These are phyloP conservation scores for Drosophila kohkoa DNA, from an alignment of 1,140 invertebrate genomes.

Conservation along the genomic window DNA sequence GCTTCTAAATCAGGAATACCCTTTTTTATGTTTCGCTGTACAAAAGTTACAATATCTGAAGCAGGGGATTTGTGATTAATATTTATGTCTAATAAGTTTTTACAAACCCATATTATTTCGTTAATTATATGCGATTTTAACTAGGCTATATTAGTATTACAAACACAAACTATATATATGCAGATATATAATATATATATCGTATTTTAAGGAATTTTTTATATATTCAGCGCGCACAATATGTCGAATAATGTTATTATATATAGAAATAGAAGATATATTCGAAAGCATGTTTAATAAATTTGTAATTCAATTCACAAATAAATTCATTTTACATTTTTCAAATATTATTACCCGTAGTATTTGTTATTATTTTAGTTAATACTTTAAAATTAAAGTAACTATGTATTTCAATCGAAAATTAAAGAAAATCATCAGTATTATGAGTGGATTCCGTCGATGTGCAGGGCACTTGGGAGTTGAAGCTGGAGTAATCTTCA, in stretches of 20 bases:
- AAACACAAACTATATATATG: background rate
- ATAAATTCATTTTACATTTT: slow-evolving; percentile 35
- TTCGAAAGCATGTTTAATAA: slow-evolving; percentile 28
- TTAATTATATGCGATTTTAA: slow-evolving; percentile 34
- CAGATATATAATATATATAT: background rate
- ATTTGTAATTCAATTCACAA: slow-evolving; percentile 25
- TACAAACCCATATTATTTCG: slow-evolving; percentile 12
- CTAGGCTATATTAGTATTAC: slow-evolving; percentile 30
- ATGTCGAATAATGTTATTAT: slow-evolving; percentile 20
- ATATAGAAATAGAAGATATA: background rate
- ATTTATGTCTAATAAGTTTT: slow-evolving; percentile 34
- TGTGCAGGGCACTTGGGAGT: slow-evolving; percentile 48
- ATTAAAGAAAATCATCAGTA: slow-evolving; percentile 9
- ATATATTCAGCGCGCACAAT: slow-evolving; percentile 55
- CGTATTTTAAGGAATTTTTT: slow-evolving; percentile 57
- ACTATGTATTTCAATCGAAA: background rate
- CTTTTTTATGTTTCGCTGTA: background rate
- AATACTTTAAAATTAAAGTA: background rate
- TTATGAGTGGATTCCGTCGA: slow-evolving; percentile 48
- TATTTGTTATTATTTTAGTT: no score
- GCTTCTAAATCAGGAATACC: background rate
- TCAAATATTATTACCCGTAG: background rate
- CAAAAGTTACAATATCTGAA: background rate
- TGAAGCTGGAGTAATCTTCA: slow-evolving; percentile 47
- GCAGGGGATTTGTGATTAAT: slow-evolving; percentile 21